phyloP scores from a whole-genome alignment of 2,113 vertebrate genomes.

The Megaptera novaeangliae region DNA sequence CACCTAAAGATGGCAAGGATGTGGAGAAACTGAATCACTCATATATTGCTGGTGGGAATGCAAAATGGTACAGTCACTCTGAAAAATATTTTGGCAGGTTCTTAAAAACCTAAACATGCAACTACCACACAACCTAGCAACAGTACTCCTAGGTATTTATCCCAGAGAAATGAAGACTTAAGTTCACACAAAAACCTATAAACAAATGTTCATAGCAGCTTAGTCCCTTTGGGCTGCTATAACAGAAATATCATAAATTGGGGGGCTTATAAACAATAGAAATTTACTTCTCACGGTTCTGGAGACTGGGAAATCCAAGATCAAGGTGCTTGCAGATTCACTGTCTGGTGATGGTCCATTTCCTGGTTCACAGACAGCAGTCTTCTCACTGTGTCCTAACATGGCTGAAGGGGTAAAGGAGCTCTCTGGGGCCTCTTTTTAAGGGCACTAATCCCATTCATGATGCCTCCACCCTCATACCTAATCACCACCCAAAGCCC shows the following conservation, averaged over 20 bases:
- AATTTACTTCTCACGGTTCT: background rate
- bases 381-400: background rate
- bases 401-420: background rate
- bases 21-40: background rate
- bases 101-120: background rate
- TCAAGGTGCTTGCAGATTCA: background rate
- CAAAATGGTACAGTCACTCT: background rate
- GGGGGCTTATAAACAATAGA: background rate
- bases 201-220: background rate
- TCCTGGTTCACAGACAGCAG: background rate
- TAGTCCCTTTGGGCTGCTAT: background rate
- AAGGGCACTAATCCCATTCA: background rate
- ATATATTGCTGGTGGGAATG: background rate
- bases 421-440: background rate
- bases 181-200: background rate
- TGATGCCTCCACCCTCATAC: background rate
- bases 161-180: background rate
- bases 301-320: background rate
- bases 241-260: background rate
- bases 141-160: background rate
- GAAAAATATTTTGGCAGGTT: background rate
- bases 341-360: background rate
- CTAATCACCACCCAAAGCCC: background rate
- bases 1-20: background rate
- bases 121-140: background rate